Evolutionary conservation across 2,797 vertebrate species (phyloP).

Genomic region (Sorex maritimensis): DNA sequence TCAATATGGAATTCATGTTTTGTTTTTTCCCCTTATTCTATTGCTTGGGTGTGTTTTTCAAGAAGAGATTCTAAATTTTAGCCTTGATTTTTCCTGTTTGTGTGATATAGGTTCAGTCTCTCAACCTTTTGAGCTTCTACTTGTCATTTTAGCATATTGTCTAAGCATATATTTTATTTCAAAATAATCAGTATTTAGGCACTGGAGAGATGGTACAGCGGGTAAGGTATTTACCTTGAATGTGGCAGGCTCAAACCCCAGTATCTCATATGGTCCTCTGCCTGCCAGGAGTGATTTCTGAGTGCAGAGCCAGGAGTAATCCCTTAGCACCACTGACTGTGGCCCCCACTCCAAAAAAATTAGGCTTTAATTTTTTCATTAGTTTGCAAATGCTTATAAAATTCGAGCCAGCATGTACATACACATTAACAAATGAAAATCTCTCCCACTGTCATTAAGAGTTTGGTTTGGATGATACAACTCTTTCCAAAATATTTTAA

Average conservation of each 20-base stretch:
- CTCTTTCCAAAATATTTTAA: too few species aligned
- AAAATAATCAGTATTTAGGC: background rate
- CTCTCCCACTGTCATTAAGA: background rate
- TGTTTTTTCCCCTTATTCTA: too few species aligned
- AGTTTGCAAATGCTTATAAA: slow-evolving; percentile 30
- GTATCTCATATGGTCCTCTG: too few species aligned
- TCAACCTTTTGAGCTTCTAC: slow-evolving; percentile 9
- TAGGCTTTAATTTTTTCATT: background rate
- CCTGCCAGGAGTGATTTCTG: too few species aligned
- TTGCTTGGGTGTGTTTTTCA: slow-evolving; percentile 18
- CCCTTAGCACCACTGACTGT: too few species aligned
- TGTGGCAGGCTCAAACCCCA: too few species aligned
- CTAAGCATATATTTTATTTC: background rate
- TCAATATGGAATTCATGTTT: too few species aligned
- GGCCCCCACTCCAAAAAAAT: too few species aligned
- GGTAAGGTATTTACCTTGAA: too few species aligned
- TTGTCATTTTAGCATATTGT: slow-evolving; percentile 40
- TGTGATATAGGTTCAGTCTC: slow-evolving; percentile 10
- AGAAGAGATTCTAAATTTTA: slow-evolving; percentile 55
- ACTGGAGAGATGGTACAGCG: too few species aligned
- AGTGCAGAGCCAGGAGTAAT: too few species aligned
- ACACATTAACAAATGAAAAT: slow-evolving; percentile 23
- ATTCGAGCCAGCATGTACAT: background rate
- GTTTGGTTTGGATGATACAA: background rate
- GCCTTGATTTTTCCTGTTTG: slow-evolving; percentile 47